Base-by-base conservation (phyloP, 2,113 vertebrate species). In the Oryzias curvinotus region DNA sequence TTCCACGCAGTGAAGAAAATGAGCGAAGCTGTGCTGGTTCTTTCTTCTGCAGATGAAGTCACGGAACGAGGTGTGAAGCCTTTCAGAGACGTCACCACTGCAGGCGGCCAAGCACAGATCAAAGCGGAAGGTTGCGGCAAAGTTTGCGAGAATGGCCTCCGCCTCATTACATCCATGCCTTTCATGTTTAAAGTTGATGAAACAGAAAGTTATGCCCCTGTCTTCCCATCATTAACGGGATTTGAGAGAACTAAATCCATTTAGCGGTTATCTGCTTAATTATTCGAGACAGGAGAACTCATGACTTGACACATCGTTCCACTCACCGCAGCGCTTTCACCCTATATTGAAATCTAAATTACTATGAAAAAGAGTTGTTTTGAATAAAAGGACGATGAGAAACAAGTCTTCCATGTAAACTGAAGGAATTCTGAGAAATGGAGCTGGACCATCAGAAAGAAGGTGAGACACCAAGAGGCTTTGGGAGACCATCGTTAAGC, bases 171-270 rank as follows among this genome's bases (percentile, higher is more conserved):
- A 62, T 45, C 51, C 57, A 21, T 50, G 53, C 65, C 81, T 79
- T 87, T 84, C 77, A 85, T 75, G 76, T 82, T 58, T 65, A 73
- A 72, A 58, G 78, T 74, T 80, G 75, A 85, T 73, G 76, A 85
- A 82, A 82, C 71, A 61, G 48, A 53, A 58, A 41, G 65, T 52
- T 62, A 71, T 14, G 21, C 13, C 10, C 19, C 65, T 17, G 30
- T 63, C 61, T 56, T 28, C 62, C 72, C 28, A 57, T 56, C 74
- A 65, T 47, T 57, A 73, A 13, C 49, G 23, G 21, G 45, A 14
- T 55, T 65, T 7, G 73, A 14, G 30, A 66, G 68, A 76, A 69
- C 68, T 65, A 65, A 50, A 72, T 67, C 62, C 26, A 82, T 75
- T 58, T 62, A 53, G 54, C 50, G 43, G 55, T 67, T 59, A 75